Conservation (phyloP, 2,797 vertebrate genomes). For the Epinephelus malabaricus region DNA sequence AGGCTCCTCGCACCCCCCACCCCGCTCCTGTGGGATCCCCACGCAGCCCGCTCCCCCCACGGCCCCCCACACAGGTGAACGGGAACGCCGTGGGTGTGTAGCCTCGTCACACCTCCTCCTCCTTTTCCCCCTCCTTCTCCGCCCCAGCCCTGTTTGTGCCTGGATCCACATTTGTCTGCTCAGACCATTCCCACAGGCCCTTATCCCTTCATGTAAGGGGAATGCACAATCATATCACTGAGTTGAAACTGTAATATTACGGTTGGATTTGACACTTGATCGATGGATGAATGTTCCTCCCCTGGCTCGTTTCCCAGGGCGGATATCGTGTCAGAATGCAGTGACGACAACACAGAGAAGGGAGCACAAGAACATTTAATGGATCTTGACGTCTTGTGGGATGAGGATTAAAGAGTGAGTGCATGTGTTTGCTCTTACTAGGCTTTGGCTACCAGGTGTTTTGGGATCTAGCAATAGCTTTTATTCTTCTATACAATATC, state of each 20-base stretch:
- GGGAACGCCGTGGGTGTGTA: slow-evolving; percentile 82
- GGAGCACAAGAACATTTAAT: slow-evolving; percentile 33
- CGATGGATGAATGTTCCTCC: slow-evolving; percentile 60
- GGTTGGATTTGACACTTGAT: slow-evolving; percentile 44
- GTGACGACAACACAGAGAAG: slow-evolving; percentile 1
- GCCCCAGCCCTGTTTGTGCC: slow-evolving; percentile 59
- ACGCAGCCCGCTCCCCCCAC: slow-evolving; percentile 60
- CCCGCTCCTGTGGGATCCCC: slow-evolving; percentile 47
- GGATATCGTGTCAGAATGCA: slow-evolving; percentile 21
- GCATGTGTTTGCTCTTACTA: slow-evolving; percentile 62
- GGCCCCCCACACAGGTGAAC: slow-evolving; percentile 79
- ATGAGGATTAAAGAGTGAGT: slow-evolving; percentile 17
- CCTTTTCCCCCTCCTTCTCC: neutral
- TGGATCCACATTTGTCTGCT: slow-evolving; percentile 54
- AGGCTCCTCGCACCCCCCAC: slow-evolving; percentile 74
- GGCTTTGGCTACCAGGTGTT: slow-evolving; percentile 50
- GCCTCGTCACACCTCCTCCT: neutral
- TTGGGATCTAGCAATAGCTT: slow-evolving; percentile 64
- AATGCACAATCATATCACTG: slow-evolving; percentile 59
- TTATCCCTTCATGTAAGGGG: slow-evolving; percentile 53
- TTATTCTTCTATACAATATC: slow-evolving; percentile 35
- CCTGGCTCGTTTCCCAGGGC: slow-evolving; percentile 20
- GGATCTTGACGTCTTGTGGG: slow-evolving; percentile 7
- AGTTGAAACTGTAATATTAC: slow-evolving; percentile 9
- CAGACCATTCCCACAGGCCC: slow-evolving; percentile 20